Conservation (phyloP, 1,140 invertebrate species). For the Dendrolimus punctatus region DNA sequence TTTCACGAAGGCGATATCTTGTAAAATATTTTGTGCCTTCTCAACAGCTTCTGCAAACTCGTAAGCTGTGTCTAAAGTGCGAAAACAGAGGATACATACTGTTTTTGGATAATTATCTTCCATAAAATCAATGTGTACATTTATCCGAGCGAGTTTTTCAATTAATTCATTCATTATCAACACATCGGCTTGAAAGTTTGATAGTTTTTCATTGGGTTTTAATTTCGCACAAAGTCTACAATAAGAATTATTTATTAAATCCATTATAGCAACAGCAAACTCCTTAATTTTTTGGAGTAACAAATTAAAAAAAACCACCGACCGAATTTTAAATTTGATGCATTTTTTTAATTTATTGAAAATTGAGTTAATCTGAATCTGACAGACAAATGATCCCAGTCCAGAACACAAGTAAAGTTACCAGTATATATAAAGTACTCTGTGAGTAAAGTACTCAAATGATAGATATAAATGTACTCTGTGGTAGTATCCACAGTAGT, state of each 20-base stretch:
- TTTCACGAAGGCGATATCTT: constrained; percentile 19
- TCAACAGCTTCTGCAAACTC: constrained; percentile 44
- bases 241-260: constrained; percentile 26
- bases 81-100: constrained; percentile 46
- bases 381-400: no score
- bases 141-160: constrained; percentile 37
- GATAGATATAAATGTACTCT: no score
- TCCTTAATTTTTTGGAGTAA: no score
- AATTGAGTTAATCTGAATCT: no score
- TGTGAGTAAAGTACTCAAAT: no score
- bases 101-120: constrained; percentile 42
- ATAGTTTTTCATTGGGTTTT: constrained; percentile 35
- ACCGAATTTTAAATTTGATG: no score
- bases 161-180: constrained; percentile 32
- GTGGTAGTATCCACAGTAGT: no score
- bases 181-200: constrained; percentile 30
- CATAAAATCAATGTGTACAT: constrained; percentile 40
- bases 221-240: constrained; percentile 51
- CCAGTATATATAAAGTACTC: no score
- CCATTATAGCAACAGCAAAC: constrained; percentile 19
- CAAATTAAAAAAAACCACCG: no score
- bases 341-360: no score
- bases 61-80: constrained; percentile 41
- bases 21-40: constrained; percentile 34
- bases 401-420: no score